Evolutionary conservation across 2,797 vertebrate species (phyloP).

Genomic region (Neosalanx taihuensis): DNA sequence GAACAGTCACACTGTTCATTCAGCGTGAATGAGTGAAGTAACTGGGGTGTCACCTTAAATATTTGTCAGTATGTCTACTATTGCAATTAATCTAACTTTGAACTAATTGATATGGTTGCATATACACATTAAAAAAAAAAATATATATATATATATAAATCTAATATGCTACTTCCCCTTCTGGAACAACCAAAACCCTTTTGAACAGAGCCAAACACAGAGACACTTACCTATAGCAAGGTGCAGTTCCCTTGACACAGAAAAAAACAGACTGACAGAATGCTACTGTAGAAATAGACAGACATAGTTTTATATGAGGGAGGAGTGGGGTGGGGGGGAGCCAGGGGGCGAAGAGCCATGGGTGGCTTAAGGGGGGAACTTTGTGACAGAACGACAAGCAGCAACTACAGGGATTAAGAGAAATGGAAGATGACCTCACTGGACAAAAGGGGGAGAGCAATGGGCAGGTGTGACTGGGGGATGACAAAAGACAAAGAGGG

Average conservation of each 20-base stretch:
- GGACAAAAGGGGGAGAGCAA: constrained; percentile 62
- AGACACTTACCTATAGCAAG: constrained; percentile 25
- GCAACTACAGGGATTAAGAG: constrained; percentile 68
- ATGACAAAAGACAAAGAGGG: background rate
- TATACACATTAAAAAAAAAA: too few relatives aligned
- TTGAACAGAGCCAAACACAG: background rate
- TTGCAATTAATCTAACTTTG: background rate
- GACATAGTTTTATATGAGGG: constrained; percentile 66
- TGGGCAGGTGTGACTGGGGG: constrained; percentile 26
- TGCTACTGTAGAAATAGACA: constrained; percentile 39
- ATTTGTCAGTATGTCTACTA: background rate
- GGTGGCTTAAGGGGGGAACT: constrained; percentile 67
- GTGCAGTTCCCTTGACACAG: background rate
- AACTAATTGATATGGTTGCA: too few relatives aligned
- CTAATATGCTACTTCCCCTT: too few relatives aligned
- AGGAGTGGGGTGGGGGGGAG: constrained; percentile 25
- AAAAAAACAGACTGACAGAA: constrained; percentile 28
- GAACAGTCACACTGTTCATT: too few relatives aligned
- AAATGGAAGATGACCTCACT: constrained; percentile 68
- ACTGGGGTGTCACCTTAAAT: background rate
- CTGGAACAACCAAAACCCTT: too few relatives aligned
- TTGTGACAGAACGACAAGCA: constrained; percentile 72
- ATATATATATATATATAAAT: too few relatives aligned
- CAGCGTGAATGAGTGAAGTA: too few relatives aligned
- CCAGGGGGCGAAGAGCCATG: constrained; percentile 54